Evolutionary conservation across 2,888 invertebrate species (phyloP).

Genomic region (Scaptodrosophila latifasciaeformis): DNA sequence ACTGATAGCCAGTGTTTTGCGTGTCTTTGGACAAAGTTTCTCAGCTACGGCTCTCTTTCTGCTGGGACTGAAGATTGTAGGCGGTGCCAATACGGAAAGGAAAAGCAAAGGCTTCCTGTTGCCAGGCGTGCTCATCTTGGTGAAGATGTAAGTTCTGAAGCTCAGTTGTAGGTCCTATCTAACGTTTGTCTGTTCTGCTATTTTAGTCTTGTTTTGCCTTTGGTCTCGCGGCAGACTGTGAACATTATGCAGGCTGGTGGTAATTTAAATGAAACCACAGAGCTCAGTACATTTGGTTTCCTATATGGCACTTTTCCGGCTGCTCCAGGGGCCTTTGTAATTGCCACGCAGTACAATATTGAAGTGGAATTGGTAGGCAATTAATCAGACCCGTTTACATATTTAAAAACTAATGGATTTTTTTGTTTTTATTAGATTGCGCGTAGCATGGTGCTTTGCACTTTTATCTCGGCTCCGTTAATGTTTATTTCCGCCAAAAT

Average conservation of each 20-base stretch:
- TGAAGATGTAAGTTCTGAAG: constrained; percentile 86
- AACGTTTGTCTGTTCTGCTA: background rate
- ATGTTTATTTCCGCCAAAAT: constrained; percentile 97
- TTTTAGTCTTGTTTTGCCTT: constrained; percentile 85
- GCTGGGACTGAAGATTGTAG: constrained; percentile 93
- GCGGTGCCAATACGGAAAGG: constrained; percentile 79
- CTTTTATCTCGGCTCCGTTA: constrained; percentile 93
- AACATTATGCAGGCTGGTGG: constrained; percentile 83
- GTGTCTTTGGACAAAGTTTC: constrained; percentile 90
- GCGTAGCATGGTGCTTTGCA: constrained; percentile 94
- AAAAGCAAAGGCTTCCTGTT: constrained; percentile 82
- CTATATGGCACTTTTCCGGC: constrained; percentile 96
- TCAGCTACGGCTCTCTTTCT: constrained; percentile 93
- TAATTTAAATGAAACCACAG: constrained; percentile 84
- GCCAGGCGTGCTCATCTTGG: constrained; percentile 90
- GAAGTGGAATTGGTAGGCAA: constrained; percentile 88
- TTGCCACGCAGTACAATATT: constrained; percentile 89
- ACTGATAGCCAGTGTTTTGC: constrained; percentile 83
- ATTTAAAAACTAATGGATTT: background rate
- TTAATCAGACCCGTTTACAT: background rate
- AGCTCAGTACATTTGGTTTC: constrained; percentile 94
- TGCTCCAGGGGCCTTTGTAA: constrained; percentile 96
- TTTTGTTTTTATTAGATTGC: constrained; percentile 82
- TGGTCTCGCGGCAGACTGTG: constrained; percentile 90
- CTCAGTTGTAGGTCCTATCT: too few relatives aligned